Conservation (phyloP, 2,113 vertebrate species). For the Aphelocoma coerulescens region DNA sequence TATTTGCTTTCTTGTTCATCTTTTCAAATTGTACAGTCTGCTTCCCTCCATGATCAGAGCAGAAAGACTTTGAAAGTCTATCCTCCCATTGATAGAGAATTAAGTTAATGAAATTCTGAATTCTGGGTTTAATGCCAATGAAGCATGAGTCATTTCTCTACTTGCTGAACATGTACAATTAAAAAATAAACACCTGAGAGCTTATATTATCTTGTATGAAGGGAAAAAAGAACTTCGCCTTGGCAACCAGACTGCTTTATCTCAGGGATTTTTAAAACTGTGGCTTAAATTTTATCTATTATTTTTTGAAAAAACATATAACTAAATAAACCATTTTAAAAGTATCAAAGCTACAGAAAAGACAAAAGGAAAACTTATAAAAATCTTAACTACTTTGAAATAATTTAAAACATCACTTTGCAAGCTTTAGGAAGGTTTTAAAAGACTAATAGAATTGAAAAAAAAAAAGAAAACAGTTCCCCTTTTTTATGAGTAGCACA, state of each 20-base stretch:
- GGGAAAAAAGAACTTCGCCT: background rate
- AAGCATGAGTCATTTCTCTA: background rate
- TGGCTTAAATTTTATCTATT: background rate
- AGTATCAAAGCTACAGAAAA: background rate
- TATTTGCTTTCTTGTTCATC: background rate
- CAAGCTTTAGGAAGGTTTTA: background rate
- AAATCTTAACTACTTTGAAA: background rate
- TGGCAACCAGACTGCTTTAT: background rate
- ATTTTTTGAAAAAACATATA: background rate
- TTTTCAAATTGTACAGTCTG: background rate
- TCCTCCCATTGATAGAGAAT: background rate
- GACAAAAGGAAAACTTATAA: background rate
- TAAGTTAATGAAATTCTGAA: background rate
- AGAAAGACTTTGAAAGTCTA: background rate
- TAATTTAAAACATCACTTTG: background rate
- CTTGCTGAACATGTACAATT: background rate
- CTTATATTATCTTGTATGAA: background rate
- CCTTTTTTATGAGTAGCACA: background rate
- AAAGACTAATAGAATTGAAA: background rate
- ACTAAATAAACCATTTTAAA: background rate
- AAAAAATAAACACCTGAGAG: background rate
- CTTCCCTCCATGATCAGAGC: background rate
- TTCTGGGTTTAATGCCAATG: background rate
- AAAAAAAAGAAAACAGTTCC: rapidly evolving
- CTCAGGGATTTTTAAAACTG: background rate